phyloP scores from a whole-genome alignment of 2,888 invertebrate species.

The Andrena hattorfiana region DNA sequence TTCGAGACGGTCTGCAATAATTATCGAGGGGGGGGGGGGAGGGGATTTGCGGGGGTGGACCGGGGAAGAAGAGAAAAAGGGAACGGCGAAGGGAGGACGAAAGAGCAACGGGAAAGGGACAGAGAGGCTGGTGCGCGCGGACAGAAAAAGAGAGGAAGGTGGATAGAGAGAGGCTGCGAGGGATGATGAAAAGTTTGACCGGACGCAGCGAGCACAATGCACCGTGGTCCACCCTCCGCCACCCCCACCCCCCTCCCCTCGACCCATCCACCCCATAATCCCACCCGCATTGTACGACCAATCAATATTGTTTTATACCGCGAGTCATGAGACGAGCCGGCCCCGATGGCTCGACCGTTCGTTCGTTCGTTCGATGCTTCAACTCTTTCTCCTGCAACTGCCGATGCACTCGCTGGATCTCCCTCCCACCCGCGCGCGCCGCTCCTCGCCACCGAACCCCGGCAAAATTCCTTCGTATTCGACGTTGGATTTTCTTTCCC shows the following conservation, averaged over 20 bases:
- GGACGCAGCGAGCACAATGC: slow-evolving; percentile 81
- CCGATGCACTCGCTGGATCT: slow-evolving; percentile 58
- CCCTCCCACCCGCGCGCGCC: neutral
- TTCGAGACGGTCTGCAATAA: slow-evolving; percentile 79
- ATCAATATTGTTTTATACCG: slow-evolving; percentile 83
- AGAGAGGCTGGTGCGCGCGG: slow-evolving; percentile 39
- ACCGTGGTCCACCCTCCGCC: slow-evolving; percentile 76
- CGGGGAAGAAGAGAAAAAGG: slow-evolving; percentile 57
- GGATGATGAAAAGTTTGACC: slow-evolving; percentile 76
- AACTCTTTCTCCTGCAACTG: slow-evolving; percentile 57
- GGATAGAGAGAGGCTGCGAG: slow-evolving; percentile 65
- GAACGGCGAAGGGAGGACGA: slow-evolving; percentile 32
- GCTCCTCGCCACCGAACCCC: neutral
- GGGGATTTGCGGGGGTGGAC: slow-evolving; percentile 59
- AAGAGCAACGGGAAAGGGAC: slow-evolving; percentile 64
- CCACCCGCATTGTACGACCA: slow-evolving; percentile 82
- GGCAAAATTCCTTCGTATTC: slow-evolving; percentile 59
- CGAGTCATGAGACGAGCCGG: slow-evolving; percentile 77
- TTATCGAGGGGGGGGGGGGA: slow-evolving; percentile 75
- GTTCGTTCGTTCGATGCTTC: slow-evolving; percentile 71
- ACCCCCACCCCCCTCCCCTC: slow-evolving; percentile 47
- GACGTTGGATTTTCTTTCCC: slow-evolving; percentile 34
- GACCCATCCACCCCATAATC: slow-evolving; percentile 79
- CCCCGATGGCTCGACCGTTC: slow-evolving; percentile 63
- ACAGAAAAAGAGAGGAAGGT: slow-evolving; percentile 53